These are phyloP conservation scores for Coelopa frigida DNA, from an alignment of 1,140 invertebrate genomes.

Conservation along the genomic window DNA sequence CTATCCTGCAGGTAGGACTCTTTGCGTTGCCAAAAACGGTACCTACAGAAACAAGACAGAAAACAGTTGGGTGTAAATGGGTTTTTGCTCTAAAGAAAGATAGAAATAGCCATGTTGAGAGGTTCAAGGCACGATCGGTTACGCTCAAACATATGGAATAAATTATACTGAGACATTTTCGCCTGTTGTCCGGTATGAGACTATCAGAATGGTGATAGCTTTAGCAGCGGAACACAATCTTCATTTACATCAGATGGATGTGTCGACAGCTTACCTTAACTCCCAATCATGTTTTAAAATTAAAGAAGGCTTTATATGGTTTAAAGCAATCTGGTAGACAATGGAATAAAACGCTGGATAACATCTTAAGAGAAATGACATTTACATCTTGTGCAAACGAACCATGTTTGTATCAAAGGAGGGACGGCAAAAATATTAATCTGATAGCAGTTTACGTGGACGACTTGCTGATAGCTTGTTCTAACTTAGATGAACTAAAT, in stretches of 20 bases:
- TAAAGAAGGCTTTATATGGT: slow-evolving; percentile 26
- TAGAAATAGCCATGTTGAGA: slow-evolving; percentile 2
- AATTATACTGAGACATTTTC: slow-evolving; percentile 10
- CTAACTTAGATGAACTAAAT: too few species aligned
- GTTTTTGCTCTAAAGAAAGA: slow-evolving; percentile 18
- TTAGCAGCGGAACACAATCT: slow-evolving; percentile 1
- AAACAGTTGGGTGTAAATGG: slow-evolving; percentile 22
- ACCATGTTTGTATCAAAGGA: slow-evolving; percentile 15
- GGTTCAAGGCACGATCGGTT: slow-evolving; percentile 8
- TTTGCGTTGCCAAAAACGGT: too few species aligned
- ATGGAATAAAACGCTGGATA: slow-evolving; percentile 27
- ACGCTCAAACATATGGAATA: slow-evolving; percentile 4
- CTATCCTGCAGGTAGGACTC: too few species aligned
- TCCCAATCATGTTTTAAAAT: slow-evolving; percentile 26
- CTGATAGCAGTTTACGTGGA: slow-evolving; percentile 9
- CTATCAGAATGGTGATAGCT: slow-evolving; percentile 7
- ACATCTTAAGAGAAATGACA: slow-evolving; percentile 21
- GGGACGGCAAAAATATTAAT: neutral
- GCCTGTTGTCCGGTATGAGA: slow-evolving; percentile 1
- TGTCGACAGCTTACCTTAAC: slow-evolving; percentile 19
- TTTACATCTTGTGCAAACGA: slow-evolving; percentile 23
- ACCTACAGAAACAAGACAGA: too few species aligned
- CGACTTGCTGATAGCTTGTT: slow-evolving; percentile 6
- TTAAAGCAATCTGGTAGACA: slow-evolving; percentile 24
- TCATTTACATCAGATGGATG: slow-evolving; percentile 23